Percentiles rank a stretch among this genome's conserved stretches.
phyloP scores from a whole-genome alignment of 2,888 invertebrate genomes.

The Abscondita cerata region DNA sequence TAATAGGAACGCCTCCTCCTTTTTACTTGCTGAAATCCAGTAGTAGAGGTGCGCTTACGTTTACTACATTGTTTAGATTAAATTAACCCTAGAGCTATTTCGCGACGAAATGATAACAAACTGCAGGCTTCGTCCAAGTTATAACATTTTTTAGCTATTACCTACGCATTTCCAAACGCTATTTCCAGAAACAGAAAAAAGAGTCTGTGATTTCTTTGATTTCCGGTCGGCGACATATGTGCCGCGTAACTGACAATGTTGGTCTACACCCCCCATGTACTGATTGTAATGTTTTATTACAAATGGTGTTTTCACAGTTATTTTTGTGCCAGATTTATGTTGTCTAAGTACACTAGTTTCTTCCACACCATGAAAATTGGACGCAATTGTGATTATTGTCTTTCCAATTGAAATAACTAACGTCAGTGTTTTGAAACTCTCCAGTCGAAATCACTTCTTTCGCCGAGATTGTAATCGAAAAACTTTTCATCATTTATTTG shows the following conservation, averaged over 20 bases:
- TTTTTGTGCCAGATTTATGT: constrained; percentile 1
- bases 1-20: neutral
- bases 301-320: constrained; percentile 2
- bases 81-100: too few relatives aligned
- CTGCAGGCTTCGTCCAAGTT: too few relatives aligned
- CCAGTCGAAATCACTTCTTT: constrained; percentile 36
- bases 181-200: too few relatives aligned
- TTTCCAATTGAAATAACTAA: constrained; percentile 39
- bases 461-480: neutral
- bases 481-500: neutral
- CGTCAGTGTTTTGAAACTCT: constrained; percentile 12
- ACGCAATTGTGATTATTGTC: constrained; percentile 49
- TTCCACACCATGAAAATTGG: constrained; percentile 39
- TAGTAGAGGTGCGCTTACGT: too few relatives aligned
- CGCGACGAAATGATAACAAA: too few relatives aligned
- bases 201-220: constrained; percentile 38
- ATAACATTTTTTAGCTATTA: too few relatives aligned
- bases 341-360: neutral
- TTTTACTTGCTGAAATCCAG: neutral
- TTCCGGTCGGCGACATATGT: constrained; percentile 11
- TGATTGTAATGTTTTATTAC: constrained; percentile 8
- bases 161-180: too few relatives aligned
- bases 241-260: constrained; percentile 8
- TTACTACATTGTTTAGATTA: too few relatives aligned
- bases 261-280: too few relatives aligned